These are phyloP conservation scores for Nannoperca obscura DNA, from an alignment of 2,797 vertebrate genomes.

Conservation along the genomic window DNA sequence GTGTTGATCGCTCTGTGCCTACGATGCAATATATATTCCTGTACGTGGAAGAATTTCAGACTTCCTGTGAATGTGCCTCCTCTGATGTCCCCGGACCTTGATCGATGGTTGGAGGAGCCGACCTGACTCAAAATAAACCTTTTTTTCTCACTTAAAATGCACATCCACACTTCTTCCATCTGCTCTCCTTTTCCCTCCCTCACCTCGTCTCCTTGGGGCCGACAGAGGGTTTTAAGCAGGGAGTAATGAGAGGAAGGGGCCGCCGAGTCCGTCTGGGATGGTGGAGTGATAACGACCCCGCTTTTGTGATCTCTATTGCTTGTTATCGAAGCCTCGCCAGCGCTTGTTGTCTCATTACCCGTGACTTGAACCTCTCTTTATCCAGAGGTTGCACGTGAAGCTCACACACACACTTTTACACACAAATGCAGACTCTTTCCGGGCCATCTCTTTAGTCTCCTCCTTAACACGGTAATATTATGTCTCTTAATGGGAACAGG, in stretches of 20 bases:
- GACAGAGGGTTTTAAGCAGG: constrained; percentile 61
- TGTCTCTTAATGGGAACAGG: constrained; percentile 91
- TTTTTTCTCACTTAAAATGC: constrained; percentile 74
- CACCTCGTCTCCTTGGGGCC: constrained; percentile 51
- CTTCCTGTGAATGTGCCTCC: constrained; percentile 55
- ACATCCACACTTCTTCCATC: constrained; percentile 67
- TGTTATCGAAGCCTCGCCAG: constrained; percentile 83
- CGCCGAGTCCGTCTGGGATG: constrained; percentile 49
- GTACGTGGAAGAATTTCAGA: constrained; percentile 52
- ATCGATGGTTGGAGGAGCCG: constrained; percentile 71
- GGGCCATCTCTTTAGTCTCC: constrained; percentile 64
- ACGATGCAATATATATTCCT: constrained; percentile 37
- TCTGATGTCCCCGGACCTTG: constrained; percentile 68
- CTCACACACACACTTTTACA: constrained; percentile 3
- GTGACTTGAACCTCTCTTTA: constrained; percentile 55
- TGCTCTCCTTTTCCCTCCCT: constrained; percentile 48
- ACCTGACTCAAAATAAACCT: constrained; percentile 68
- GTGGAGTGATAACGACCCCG: constrained; percentile 62
- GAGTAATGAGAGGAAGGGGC: constrained; percentile 77
- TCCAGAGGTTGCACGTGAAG: constrained; percentile 46
- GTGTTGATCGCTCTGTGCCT: constrained; percentile 31
- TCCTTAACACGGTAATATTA: constrained; percentile 92
- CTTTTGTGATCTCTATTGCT: constrained; percentile 83
- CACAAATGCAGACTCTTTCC: constrained; percentile 6
- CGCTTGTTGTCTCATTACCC: constrained; percentile 89